Conservation (phyloP, 2,797 vertebrate genomes). For the Ficedula albicollis region DNA sequence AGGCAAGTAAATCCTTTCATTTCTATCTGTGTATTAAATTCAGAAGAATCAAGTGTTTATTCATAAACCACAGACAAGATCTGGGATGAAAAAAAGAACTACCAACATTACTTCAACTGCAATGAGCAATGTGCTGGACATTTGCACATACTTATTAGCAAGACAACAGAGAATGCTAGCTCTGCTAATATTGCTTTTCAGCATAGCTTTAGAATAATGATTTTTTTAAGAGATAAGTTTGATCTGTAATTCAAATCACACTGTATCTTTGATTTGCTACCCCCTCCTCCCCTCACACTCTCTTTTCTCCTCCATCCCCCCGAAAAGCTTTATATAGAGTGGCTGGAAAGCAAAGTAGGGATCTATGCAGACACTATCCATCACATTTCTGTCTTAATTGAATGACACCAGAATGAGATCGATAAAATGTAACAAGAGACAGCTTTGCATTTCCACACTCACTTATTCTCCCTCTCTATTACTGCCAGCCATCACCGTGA, state of each 20-base stretch:
- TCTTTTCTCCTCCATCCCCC: slow-evolving; percentile 3
- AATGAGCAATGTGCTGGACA: neutral
- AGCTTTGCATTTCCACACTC: slow-evolving; percentile 83
- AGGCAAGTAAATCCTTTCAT: neutral
- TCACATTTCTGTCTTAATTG: slow-evolving; percentile 85
- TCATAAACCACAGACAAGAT: slow-evolving; percentile 26
- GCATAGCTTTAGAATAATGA: slow-evolving; percentile 45
- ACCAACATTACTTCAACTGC: neutral
- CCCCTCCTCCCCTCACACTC: neutral
- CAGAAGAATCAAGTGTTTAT: slow-evolving; percentile 31
- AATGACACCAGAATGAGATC: slow-evolving; percentile 83
- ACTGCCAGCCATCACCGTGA: slow-evolving; percentile 76
- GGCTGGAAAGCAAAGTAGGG: slow-evolving; percentile 70
- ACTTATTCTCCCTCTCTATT: slow-evolving; percentile 76
- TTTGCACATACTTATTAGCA: slow-evolving; percentile 11
- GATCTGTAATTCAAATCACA: slow-evolving; percentile 80
- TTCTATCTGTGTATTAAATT: slow-evolving; percentile 15
- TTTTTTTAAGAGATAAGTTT: slow-evolving; percentile 42
- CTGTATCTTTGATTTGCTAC: slow-evolving; percentile 66
- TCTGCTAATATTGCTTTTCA: slow-evolving; percentile 62
- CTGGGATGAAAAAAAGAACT: neutral
- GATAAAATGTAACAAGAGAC: slow-evolving; percentile 82
- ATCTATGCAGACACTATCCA: slow-evolving; percentile 79
- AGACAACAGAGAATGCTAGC: slow-evolving; percentile 46
- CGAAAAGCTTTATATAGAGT: slow-evolving; percentile 64